These are phyloP conservation scores for Thermophis baileyi DNA, from an alignment of 2,113 vertebrate species.

Conservation along the genomic window DNA sequence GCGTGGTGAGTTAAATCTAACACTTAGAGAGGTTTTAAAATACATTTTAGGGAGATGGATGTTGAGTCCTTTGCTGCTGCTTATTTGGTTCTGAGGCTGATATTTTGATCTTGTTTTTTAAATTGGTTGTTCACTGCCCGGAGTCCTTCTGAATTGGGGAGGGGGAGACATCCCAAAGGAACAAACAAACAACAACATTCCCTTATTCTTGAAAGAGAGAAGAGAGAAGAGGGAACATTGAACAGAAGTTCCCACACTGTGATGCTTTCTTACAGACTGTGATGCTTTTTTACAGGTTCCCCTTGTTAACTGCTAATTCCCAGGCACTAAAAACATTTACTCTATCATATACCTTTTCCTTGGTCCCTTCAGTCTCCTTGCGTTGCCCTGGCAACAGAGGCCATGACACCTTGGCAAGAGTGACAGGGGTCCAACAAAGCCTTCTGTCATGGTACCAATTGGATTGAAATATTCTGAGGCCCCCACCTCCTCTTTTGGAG, in stretches of 20 bases:
- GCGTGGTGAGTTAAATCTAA: neutral
- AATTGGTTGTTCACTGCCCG: neutral
- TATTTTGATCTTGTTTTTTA: neutral
- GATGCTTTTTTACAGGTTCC: neutral
- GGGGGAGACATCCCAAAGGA: neutral
- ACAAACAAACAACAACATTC: neutral
- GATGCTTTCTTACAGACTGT: neutral
- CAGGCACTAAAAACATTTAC: accelerated
- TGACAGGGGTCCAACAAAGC: constrained; percentile 58
- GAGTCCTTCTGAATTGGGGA: neutral
- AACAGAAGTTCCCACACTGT: neutral
- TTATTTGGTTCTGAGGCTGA: neutral
- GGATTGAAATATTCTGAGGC: constrained; percentile 29
- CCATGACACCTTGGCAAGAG: constrained; percentile 39
- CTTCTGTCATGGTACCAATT: constrained; percentile 38
- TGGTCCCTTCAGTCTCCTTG: constrained; percentile 14
- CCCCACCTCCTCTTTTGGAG: neutral
- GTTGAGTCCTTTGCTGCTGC: neutral
- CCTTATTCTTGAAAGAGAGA: neutral
- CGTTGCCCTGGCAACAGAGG: constrained; percentile 54
- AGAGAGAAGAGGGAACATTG: neutral
- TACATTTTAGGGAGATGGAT: neutral
- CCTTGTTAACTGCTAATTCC: neutral
- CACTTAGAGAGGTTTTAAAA: neutral
- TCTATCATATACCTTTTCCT: constrained; percentile 24